Evolutionary conservation across 2,888 invertebrate genomes (phyloP).

Genomic region (Trachelus stipa): DNA sequence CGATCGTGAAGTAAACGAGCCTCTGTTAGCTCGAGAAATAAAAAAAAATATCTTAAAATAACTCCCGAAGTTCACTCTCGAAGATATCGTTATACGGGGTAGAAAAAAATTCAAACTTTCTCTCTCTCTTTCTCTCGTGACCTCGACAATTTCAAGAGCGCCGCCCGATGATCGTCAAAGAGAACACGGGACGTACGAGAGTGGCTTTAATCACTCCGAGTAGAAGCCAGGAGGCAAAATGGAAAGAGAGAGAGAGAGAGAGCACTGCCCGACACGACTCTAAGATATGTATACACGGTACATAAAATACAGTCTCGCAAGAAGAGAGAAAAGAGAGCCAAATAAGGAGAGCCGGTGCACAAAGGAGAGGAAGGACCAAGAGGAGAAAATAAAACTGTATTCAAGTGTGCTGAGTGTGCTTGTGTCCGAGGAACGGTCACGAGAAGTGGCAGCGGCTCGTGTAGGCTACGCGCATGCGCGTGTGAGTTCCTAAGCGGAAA

Average conservation of each 20-base stretch:
- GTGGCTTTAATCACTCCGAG: background rate
- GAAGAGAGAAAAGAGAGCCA: slow-evolving; percentile 31
- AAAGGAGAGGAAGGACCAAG: slow-evolving; percentile 53
- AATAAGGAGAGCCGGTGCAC: slow-evolving; percentile 51
- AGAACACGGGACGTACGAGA: background rate
- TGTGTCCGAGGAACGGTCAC: background rate
- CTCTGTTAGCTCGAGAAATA: background rate
- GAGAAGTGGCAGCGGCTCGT: background rate
- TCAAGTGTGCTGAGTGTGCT: background rate
- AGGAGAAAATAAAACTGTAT: slow-evolving; percentile 5
- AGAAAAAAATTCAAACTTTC: background rate
- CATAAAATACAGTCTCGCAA: background rate
- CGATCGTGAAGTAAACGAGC: background rate
- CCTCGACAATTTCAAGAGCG: slow-evolving; percentile 19
- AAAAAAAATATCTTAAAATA: background rate
- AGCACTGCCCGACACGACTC: background rate
- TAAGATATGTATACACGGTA: background rate
- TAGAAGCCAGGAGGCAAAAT: slow-evolving; percentile 3
- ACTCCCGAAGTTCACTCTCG: background rate
- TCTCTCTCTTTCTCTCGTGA: slow-evolving; percentile 2
- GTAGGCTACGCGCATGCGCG: slow-evolving; percentile 11
- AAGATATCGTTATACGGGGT: background rate
- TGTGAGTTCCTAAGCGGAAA: slow-evolving; percentile 40
- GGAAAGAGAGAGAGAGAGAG: slow-evolving; percentile 1
- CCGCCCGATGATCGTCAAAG: background rate